Evolutionary conservation across 2,888 invertebrate species (phyloP).

Genomic region (Epirrita christyi): DNA sequence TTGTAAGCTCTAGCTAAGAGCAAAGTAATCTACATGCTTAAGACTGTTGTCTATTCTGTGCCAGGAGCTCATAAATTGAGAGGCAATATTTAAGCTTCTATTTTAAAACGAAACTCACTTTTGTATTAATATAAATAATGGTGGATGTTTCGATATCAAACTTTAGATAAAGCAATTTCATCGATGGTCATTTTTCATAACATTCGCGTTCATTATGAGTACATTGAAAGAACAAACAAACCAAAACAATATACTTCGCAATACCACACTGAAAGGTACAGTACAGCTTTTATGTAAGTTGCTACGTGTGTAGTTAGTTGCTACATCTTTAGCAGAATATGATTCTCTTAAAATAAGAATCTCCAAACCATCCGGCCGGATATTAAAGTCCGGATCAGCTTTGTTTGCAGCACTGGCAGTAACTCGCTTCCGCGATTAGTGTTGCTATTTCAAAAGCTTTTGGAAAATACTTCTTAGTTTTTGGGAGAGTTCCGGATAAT

Average conservation of each 20-base stretch:
- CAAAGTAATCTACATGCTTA: too few relatives aligned
- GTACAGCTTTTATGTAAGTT: not conserved
- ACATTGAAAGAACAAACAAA: too few relatives aligned
- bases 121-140: not conserved
- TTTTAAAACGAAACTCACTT: not conserved
- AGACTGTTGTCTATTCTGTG: too few relatives aligned
- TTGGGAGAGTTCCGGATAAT: conserved; percentile 7
- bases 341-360: not conserved
- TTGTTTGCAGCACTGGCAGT: conserved; percentile 38
- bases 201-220: too few relatives aligned
- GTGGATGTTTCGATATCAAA: too few relatives aligned
- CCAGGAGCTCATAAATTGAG: too few relatives aligned
- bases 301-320: conserved; percentile 1
- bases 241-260: too few relatives aligned
- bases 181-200: too few relatives aligned
- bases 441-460: conserved; percentile 25
- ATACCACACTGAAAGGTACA: not conserved
- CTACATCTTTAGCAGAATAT: not conserved
- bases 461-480: conserved; percentile 17
- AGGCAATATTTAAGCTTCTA: not conserved
- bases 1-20: too few relatives aligned
- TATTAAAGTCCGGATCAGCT: conserved; percentile 35
- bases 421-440: conserved; percentile 32
- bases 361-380: conserved; percentile 25
- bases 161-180: too few relatives aligned